Evolutionary conservation across 1,140 invertebrate species (phyloP), one percentile per base, ranked within the genome.

Genomic region (Diabrotica undecimpunctata): DNA sequence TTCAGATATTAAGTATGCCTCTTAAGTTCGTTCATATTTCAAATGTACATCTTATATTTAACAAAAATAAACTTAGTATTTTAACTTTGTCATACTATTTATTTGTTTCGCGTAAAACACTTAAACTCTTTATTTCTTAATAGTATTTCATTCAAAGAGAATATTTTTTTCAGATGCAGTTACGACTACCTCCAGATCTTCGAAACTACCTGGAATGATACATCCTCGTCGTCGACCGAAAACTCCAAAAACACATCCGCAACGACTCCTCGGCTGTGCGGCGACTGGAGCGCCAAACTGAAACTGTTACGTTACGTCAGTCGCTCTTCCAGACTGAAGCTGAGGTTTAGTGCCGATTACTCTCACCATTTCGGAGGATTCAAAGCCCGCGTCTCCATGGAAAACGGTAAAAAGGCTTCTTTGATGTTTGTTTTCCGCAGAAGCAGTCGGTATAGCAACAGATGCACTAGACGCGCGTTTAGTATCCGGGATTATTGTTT

Each of bases 311-410:
- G 88, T 2, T 84, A 87, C 77, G 82, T 84, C 38, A 85, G 83
- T 11, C 74, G 74, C 0, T 79, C 80, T 0, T 82, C 83, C 37
- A 74, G 76, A 12, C 70, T 91, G 7, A 79, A 81, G n/a, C 74
- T 92, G 52, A 80, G 82, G 51, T 91, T 92, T 74, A 77, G 81
- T 11, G 86, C 88, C 0, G 90, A 93, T 76, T 88, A 88, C 70
- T 89, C 88, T 0, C 84, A 89, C 70, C 85, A 87, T 74, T 89
- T 83, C 72, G 83, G 85, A 7, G 90, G 90, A 7, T 92, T 86
- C 73, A 84, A 87, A 70, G 85, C 86, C 0, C 83, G 84, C 59
- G 81, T 89, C 46, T 85, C 83, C 6, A 82, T 88, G 70, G 83
- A 88, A 74, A 86, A 86, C 76, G 86, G 89, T 90, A 74, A 85